Conservation (phyloP, 2,797 vertebrate species). For the Rhabdophis nuchalis region DNA sequence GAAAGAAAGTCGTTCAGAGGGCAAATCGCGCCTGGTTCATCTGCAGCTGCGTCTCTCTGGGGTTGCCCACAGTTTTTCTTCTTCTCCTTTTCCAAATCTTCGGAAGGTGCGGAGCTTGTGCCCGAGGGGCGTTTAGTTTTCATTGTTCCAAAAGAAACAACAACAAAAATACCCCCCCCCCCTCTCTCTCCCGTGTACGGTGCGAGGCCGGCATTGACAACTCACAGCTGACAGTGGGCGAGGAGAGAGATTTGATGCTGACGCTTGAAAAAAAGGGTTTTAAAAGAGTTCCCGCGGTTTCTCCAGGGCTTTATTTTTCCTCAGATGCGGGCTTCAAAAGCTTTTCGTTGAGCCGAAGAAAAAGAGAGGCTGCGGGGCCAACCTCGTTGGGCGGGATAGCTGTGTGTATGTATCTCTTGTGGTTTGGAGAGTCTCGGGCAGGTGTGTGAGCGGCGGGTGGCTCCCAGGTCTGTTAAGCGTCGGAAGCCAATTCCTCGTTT, state of each 20-base stretch:
- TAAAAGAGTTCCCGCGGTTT: neutral
- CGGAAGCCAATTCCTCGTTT: neutral
- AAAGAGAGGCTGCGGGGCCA: neutral
- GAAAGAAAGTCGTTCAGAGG: slow-evolving; percentile 8
- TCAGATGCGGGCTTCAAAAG: too few species aligned
- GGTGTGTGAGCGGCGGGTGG: neutral
- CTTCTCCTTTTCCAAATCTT: neutral
- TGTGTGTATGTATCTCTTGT: neutral
- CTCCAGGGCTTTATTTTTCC: neutral
- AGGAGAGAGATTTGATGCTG: neutral
- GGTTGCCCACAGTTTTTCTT: neutral
- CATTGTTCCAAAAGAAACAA: neutral
- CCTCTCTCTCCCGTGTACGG: neutral
- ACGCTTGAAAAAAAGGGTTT: neutral
- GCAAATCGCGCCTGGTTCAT: neutral
- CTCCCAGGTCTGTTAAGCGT: neutral
- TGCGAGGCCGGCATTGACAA: neutral
- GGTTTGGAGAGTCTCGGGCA: neutral
- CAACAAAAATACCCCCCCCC: neutral
- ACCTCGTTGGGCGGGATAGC: neutral
- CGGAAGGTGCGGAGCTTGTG: neutral
- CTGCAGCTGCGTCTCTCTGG: neutral
- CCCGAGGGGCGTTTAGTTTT: neutral
- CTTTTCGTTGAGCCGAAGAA: neutral
- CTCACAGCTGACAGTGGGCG: neutral